phyloP scores from a whole-genome alignment of 2,113 vertebrate genomes.

The Martes martes region DNA sequence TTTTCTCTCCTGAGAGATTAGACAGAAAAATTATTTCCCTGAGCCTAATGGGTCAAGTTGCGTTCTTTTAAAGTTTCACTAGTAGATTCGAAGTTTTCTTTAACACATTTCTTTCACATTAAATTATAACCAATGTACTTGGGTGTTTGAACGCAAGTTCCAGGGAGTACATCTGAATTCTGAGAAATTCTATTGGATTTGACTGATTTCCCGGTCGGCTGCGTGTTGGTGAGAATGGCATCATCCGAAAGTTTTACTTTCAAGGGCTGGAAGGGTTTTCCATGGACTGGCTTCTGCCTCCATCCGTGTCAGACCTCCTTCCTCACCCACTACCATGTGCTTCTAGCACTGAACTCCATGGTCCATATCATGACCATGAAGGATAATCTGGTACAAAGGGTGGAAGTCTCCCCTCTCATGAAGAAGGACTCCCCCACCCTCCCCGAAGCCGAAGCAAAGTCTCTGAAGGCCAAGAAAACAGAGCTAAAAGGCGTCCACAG shows the following conservation, averaged over 20 bases:
- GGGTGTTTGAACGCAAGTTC: background rate
- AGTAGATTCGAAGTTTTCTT: background rate
- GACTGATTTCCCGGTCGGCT: background rate
- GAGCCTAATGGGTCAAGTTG: background rate
- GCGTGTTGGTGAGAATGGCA: fast-evolving
- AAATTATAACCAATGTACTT: background rate
- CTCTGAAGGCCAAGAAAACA: background rate
- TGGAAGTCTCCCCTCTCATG: background rate
- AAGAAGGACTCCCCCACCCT: background rate
- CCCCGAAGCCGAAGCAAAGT: background rate
- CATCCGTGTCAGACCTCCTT: background rate
- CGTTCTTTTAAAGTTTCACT: background rate
- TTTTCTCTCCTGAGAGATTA: background rate
- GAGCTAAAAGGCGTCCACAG: background rate
- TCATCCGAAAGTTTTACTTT: too few relatives aligned
- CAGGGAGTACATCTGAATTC: background rate
- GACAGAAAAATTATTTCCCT: background rate
- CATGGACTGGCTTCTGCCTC: background rate
- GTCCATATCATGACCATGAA: fast-evolving
- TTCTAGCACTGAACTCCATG: fast-evolving
- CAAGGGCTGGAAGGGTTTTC: too few relatives aligned
- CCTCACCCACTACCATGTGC: background rate
- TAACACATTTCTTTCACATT: background rate
- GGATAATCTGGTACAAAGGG: background rate
- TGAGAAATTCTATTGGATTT: background rate